Evolutionary conservation across 2,113 vertebrate genomes (phyloP), one percentile per base, ranked within the genome.

Genomic region (Pandion haliaetus): DNA sequence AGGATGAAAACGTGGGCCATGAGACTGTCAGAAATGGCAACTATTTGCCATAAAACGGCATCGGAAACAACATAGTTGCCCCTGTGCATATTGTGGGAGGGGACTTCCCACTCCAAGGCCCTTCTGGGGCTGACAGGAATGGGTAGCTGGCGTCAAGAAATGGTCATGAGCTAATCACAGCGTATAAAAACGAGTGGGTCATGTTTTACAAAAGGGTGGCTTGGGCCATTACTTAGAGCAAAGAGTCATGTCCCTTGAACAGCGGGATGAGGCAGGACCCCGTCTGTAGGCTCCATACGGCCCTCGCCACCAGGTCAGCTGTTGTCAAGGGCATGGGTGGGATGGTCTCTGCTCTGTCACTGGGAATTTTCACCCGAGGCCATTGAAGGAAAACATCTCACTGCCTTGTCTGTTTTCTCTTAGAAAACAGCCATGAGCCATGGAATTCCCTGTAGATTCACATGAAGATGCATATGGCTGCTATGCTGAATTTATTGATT

Each of bases 261-360:
- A 61, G 54, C 2, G 1, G 13, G 36, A 54, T 10, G 45, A 38
- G 54, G 38, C 18, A 29, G 62, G 62, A 45, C 7, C 2, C 34
- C 38, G 17, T 19, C 52, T 34, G 25, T 29, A 52, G 28, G 28
- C 45, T 69, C 54, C 45, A 14, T 29, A 45, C 0, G 0, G 54
- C 20, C 34, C 24, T 69, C 2, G 0, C 12, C 38, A 40, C 17
- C 2, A 2, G 23, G 25, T 25, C 17, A 14, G 42, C 31, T 49
- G 47, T 28, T 76, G 62, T 21, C 54, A 55, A 47, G 14, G 47
- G 26, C 62, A 24, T 1, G 0, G 42, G 15, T 2, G 2, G 66
- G 47, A 49, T 77, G 18, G 29, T 61, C 65, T n/a, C 24, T 20
- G 10, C 32, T 63, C 34, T n/a, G 28, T 61, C 24, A 3, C 70